Evolutionary conservation across 2,113 vertebrate genomes (phyloP).

Genomic region (Tragelaphus imberbis): DNA sequence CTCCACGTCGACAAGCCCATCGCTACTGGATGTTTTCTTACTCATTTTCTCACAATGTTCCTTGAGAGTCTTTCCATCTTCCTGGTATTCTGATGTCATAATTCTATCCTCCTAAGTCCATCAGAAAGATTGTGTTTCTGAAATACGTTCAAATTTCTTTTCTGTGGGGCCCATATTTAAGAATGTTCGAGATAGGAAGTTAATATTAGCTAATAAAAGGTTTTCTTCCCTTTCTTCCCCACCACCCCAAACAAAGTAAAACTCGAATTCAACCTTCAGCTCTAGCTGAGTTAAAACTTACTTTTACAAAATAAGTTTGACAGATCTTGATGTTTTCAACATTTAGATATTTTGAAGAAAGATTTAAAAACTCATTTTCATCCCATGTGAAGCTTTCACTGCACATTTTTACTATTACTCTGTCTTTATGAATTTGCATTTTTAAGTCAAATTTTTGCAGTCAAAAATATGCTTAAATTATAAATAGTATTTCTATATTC

Average conservation of each 20-base stretch:
- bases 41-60: not conserved
- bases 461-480: constrained; percentile 3
- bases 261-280: not conserved
- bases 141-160: not conserved
- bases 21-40: not conserved
- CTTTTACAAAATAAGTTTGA: not conserved
- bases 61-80: not conserved
- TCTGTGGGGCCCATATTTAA: not conserved
- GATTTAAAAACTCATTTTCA: not conserved
- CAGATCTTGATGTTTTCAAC: not conserved
- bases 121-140: not conserved
- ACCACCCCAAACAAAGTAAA: not conserved
- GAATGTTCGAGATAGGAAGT: not conserved
- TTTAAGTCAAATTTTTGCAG: not conserved
- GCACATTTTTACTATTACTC: not conserved
- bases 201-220: not conserved
- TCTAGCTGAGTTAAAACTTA: not conserved
- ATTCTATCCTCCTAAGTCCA: not conserved
- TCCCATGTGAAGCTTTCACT: not conserved
- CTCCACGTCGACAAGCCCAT: not conserved
- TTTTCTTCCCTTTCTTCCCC: rapidly evolving
- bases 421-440: not conserved
- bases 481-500: not conserved
- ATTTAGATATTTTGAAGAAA: constrained; percentile 25
- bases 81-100: not conserved